Evolutionary conservation across 2,113 vertebrate genomes (phyloP).

Genomic region (Thamnophis sirtalis): DNA sequence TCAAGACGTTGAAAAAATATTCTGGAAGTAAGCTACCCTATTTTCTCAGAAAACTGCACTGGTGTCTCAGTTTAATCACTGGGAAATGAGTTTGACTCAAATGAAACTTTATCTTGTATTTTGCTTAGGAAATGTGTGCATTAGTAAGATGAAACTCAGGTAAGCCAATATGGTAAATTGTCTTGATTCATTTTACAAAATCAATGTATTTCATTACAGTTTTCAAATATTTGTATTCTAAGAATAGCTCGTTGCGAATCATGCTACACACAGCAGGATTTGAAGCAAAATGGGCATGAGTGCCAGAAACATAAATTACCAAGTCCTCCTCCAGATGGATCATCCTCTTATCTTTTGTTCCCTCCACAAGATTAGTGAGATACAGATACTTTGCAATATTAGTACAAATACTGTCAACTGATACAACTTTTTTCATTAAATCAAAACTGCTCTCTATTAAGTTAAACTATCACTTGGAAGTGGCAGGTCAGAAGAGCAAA

Average conservation of each 20-base stretch:
- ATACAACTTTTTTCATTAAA: not conserved
- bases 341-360: not conserved
- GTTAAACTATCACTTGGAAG: not conserved
- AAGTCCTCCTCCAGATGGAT: not conserved
- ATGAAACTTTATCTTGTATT: not conserved
- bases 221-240: not conserved
- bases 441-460: not conserved
- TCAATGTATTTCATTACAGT: not conserved
- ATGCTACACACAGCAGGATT: not conserved
- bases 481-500: not conserved
- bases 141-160: not conserved
- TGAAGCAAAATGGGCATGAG: not conserved
- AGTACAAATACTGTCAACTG: not conserved
- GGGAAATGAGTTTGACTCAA: not conserved
- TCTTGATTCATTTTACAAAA: not conserved
- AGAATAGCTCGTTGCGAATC: not conserved
- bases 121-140: not conserved
- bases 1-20: not conserved
- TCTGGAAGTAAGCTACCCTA: not conserved
- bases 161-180: not conserved
- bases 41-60: not conserved
- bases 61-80: not conserved
- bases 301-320: not conserved
- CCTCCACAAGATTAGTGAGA: not conserved
- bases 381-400: no score